Conservation (phyloP, 2,888 invertebrate species). For the Sarcophaga caerulescens region DNA sequence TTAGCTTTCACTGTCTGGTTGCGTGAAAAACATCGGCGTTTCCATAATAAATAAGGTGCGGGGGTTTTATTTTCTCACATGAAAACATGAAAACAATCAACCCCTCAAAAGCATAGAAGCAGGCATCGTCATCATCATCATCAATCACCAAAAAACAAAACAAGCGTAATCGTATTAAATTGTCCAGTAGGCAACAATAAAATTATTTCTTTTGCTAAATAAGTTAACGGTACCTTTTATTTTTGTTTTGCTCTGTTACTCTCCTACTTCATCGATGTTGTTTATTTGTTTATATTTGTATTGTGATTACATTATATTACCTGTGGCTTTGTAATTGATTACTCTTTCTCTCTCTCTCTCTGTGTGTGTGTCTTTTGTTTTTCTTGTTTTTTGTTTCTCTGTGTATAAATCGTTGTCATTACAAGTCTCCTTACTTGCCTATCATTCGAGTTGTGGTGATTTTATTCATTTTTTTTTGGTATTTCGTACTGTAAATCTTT, state of each 20-base stretch:
- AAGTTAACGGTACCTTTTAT: neutral
- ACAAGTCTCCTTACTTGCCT: neutral
- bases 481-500: neutral
- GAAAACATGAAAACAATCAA: constrained; percentile 15
- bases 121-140: constrained; percentile 42
- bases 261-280: neutral
- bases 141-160: constrained; percentile 40
- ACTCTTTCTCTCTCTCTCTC: neutral
- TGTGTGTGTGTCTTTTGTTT: neutral
- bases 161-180: neutral
- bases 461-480: neutral
- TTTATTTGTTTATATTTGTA: constrained; percentile 53
- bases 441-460: neutral
- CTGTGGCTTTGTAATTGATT: constrained; percentile 26
- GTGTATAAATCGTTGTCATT: neutral
- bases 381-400: neutral
- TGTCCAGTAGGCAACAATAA: neutral
- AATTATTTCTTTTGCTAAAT: neutral
- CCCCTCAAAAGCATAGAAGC: neutral
- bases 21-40: no score
- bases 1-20: neutral
- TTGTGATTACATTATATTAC: constrained; percentile 31
- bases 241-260: neutral
- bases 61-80: neutral
- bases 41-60: neutral